Evolutionary conservation across 2,113 vertebrate species (phyloP).

Genomic region (Oplegnathus fasciatus): DNA sequence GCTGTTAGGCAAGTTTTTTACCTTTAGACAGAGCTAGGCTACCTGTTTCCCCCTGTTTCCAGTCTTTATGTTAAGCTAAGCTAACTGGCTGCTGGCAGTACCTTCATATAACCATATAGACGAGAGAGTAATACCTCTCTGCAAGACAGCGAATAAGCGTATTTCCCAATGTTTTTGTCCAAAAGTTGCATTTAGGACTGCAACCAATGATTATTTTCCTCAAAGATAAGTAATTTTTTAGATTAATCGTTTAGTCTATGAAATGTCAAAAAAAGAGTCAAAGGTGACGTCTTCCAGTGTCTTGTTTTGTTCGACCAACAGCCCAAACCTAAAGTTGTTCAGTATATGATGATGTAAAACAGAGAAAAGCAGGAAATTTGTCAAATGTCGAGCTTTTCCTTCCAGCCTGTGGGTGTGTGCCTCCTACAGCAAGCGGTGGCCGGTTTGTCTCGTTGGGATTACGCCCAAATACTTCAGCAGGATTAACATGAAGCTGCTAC

Average conservation of each 20-base stretch:
- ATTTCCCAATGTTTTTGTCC: background rate
- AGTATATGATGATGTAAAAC: too few relatives aligned
- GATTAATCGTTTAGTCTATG: too few relatives aligned
- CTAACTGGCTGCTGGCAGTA: background rate
- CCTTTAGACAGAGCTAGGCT: background rate
- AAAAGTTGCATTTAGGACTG: too few relatives aligned
- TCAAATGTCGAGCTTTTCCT: background rate
- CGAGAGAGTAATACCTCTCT: background rate
- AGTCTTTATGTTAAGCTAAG: background rate
- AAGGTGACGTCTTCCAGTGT: too few relatives aligned
- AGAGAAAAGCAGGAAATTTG: too few relatives aligned
- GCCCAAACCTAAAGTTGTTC: too few relatives aligned
- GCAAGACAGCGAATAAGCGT: background rate
- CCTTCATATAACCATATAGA: background rate
- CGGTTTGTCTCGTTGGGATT: background rate
- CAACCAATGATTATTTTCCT: too few relatives aligned
- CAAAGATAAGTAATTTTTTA: too few relatives aligned
- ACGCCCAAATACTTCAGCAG: slow-evolving; percentile 12
- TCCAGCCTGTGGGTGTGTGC: background rate
- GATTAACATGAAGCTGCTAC: slow-evolving; percentile 15
- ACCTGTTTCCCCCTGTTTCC: background rate
- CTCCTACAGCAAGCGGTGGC: background rate
- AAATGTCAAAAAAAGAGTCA: too few relatives aligned
- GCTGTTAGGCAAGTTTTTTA: too few relatives aligned
- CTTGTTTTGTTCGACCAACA: too few relatives aligned